Evolutionary conservation across 2,113 vertebrate species (phyloP).

Genomic region (Scopus umbretta): DNA sequence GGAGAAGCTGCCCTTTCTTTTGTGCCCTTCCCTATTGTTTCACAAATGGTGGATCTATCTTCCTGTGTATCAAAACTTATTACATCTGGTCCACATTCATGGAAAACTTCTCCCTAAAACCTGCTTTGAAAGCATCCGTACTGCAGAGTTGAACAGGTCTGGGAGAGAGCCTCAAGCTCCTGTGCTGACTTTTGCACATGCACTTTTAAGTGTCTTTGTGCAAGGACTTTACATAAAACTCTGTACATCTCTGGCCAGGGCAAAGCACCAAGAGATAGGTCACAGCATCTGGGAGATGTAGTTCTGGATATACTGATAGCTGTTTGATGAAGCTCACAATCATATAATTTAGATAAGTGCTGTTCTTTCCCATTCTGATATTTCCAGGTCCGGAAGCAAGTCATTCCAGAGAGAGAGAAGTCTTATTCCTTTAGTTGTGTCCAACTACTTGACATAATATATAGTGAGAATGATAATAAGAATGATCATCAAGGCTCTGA

Average conservation of each 20-base stretch:
- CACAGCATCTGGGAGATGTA: not conserved
- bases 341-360: not conserved
- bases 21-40: not conserved
- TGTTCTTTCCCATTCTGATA: not conserved
- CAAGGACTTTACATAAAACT: not conserved
- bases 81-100: not conserved
- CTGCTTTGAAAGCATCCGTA: not conserved
- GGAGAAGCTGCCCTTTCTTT: not conserved
- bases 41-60: not conserved
- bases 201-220: not conserved
- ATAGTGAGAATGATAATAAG: not conserved
- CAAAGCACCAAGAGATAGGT: not conserved
- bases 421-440: not conserved
- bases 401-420: not conserved
- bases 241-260: not conserved
- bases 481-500: not conserved
- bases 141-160: not conserved
- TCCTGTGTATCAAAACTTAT: not conserved
- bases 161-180: not conserved
- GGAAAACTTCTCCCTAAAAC: not conserved
- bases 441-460: not conserved
- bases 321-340: not conserved
- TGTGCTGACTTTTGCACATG: rapidly evolving
- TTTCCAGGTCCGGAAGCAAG: not conserved
- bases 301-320: not conserved